These are phyloP conservation scores for Serrognathus titanus DNA, from an alignment of 2,888 invertebrate genomes.

Conservation along the genomic window DNA sequence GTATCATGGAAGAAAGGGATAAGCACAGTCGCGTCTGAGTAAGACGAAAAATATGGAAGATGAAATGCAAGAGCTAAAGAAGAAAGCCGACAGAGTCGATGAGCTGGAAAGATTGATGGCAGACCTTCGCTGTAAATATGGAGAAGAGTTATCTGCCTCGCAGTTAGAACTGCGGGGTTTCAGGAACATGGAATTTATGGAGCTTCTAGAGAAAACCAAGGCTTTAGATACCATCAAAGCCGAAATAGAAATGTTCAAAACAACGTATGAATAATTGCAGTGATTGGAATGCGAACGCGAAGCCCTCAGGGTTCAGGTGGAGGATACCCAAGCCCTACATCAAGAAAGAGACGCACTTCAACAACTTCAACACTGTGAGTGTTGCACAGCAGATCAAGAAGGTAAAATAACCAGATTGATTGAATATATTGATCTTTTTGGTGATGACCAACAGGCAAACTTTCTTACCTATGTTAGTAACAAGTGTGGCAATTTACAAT, in stretches of 20 bases:
- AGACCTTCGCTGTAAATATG: constrained; percentile 10
- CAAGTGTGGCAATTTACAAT: constrained; percentile 29
- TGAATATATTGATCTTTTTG: constrained; percentile 53
- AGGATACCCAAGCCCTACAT: constrained; percentile 40
- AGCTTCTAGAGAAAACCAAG: background rate
- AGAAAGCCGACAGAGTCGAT: constrained; percentile 25
- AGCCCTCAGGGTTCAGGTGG: constrained; percentile 35
- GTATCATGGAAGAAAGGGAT: constrained; percentile 36
- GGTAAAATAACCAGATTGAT: constrained; percentile 57
- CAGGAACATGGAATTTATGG: background rate
- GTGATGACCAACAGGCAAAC: constrained; percentile 43
- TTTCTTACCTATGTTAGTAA: background rate
- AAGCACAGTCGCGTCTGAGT: constrained; percentile 32
- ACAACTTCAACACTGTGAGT: constrained; percentile 55
- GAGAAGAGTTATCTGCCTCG: constrained; percentile 3
- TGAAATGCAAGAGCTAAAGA: constrained; percentile 28
- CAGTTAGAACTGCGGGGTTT: constrained; percentile 5
- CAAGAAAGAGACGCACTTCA: constrained; percentile 50
- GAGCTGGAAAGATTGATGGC: constrained; percentile 34
- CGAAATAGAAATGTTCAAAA: constrained; percentile 44
- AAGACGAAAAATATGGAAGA: constrained; percentile 28
- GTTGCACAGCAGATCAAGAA: constrained; percentile 56
- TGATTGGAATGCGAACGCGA: constrained; percentile 38
- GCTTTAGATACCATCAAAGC: constrained; percentile 35
- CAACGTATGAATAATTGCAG: constrained; percentile 38